Evolutionary conservation across 1,140 invertebrate species (phyloP).

Genomic region (Diachasma alloeum): DNA sequence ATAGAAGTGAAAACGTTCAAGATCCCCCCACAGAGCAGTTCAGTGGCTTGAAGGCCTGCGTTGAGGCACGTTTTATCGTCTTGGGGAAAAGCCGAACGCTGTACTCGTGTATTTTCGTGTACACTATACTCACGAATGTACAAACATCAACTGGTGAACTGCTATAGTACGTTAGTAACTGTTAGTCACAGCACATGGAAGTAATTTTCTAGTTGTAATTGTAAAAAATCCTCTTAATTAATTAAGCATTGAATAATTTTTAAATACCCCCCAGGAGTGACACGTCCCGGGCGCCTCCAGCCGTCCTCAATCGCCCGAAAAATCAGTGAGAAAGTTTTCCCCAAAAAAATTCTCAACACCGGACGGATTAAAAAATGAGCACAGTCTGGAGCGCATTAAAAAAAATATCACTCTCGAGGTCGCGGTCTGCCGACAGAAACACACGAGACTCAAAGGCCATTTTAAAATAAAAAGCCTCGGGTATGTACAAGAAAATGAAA

Average conservation of each 20-base stretch:
- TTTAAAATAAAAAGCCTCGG: not conserved
- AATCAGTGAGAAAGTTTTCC: not conserved
- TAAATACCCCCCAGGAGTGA: no score
- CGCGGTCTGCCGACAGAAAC: not conserved
- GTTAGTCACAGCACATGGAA: not conserved
- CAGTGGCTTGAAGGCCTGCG: not conserved
- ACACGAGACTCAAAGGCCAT: not conserved
- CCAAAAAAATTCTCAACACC: not conserved
- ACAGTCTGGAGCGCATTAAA: not conserved
- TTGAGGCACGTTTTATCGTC: not conserved
- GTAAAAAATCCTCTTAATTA: not conserved
- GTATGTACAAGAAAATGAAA: no score
- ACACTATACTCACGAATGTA: not conserved
- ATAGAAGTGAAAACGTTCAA: not conserved
- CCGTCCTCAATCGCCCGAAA: no score
- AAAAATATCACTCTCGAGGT: not conserved
- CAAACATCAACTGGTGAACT: not conserved
- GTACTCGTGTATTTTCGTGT: not conserved
- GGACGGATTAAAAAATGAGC: not conserved
- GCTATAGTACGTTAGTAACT: conserved; percentile 7
- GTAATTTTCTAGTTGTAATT: not conserved
- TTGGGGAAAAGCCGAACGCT: not conserved
- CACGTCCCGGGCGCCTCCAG: no score
- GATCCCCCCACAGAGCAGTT: not conserved
- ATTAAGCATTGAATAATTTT: not conserved